Base-by-base conservation (phyloP, 1,140 invertebrate genomes). In the Drosophila arawakana region DNA sequence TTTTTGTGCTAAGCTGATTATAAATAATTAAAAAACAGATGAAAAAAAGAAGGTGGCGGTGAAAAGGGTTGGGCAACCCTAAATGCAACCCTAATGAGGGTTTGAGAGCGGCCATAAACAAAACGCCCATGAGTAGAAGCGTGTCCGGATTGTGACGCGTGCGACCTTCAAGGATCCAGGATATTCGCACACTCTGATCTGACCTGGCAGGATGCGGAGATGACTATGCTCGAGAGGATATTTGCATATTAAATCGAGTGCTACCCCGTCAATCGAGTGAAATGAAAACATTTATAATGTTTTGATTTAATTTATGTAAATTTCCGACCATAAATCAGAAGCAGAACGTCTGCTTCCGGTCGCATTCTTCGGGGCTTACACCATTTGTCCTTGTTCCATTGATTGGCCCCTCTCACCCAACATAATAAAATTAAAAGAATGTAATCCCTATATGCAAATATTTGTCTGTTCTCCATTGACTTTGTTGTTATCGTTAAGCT, bases 221-320 rank as follows among this genome's bases (percentile, higher is more conserved):
- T 85, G 81, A 85, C 81, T 85, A 72, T 85, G 81, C 81, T 81
- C 78, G 63, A 43, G 52, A 60, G 41, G 18, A 54, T 74, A 85
- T 85, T 85, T 85, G 81, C 81, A 85, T 85, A 85, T 10, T 72
- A 80, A 81, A 74, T 61, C 67, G 50, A 74, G 54, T 44, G 34
- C 49, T 35, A 70, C 49, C 65, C 52, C 34, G 9, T 10, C 10
- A 39, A 2, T 44, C 37, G 41, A 39, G 2, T 41, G 13, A 75
- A 81, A 85, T 85, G 71, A 85, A 85, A 85, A 85, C 81, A 85
- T 85, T 85, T 78, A 75, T 69, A 85, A 70, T 85, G 81, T 85
- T 85, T 81, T 85, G 81, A 85, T 85, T 85, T 78, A 81, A 63
- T 85, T 85, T 85, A 85, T 85, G 81, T 78, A 85, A 85, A 85